phyloP scores from a whole-genome alignment of 2,888 invertebrate species.

The Xylota sylvarum region DNA sequence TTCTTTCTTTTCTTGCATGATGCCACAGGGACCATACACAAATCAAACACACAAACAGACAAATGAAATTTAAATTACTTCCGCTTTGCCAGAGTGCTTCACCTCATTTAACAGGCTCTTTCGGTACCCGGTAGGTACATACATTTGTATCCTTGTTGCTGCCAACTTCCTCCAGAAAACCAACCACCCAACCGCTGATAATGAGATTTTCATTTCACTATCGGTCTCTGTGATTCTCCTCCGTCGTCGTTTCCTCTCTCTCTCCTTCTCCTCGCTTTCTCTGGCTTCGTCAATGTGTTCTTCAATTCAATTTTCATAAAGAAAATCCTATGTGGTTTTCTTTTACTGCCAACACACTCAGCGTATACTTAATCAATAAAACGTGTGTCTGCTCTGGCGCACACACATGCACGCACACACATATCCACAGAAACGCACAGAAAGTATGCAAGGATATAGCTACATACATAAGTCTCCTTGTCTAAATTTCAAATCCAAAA shows the following conservation, averaged over 20 bases:
- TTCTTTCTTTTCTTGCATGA: slow-evolving; percentile 9
- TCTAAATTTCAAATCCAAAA: slow-evolving; percentile 39
- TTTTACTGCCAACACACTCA: slow-evolving; percentile 57
- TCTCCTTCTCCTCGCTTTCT: not conserved
- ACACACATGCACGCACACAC: not conserved
- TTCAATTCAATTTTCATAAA: slow-evolving; percentile 69
- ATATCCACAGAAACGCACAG: not conserved
- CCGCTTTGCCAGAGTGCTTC: slow-evolving; percentile 62
- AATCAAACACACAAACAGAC: slow-evolving; percentile 44
- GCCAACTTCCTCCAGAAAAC: slow-evolving; percentile 11
- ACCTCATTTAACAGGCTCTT: slow-evolving; percentile 68
- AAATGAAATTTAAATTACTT: slow-evolving; percentile 75
- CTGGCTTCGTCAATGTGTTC: slow-evolving; percentile 10
- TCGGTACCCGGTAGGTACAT: not conserved
- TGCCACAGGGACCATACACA: slow-evolving; percentile 2
- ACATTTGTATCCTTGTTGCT: slow-evolving; percentile 37
- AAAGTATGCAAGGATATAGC: not conserved
- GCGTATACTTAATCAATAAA: slow-evolving; percentile 54
- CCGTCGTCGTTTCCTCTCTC: no score
- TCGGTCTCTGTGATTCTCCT: slow-evolving; percentile 19
- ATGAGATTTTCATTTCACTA: slow-evolving; percentile 68
- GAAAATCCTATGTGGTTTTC: slow-evolving; percentile 57
- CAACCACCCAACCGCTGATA: slow-evolving; percentile 50
- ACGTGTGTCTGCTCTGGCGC: not conserved
- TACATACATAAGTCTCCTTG: slow-evolving; percentile 18